Evolutionary conservation across 2,888 invertebrate species (phyloP), one percentile per base, ranked within the genome.

Genomic region (Synanthedon andrenaeformis): DNA sequence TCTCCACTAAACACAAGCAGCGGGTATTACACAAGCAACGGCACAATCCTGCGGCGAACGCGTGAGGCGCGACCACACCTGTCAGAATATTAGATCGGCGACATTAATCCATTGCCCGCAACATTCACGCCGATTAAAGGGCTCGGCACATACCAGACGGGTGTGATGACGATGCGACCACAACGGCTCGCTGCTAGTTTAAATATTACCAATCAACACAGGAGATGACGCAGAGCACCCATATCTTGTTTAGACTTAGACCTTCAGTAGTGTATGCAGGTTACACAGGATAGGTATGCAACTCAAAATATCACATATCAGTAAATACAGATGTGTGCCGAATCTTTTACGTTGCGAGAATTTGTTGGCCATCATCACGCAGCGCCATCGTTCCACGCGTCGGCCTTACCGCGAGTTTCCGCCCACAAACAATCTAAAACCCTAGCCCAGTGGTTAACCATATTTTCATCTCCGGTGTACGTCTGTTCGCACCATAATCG

Each of bases 1-100:
- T 1, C 45, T 12, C 12, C 45, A 45, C 13, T 45, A 3, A n/a
- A n/a, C n/a, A n/a, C n/a, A n/a, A n/a, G n/a, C n/a, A 13, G 5
- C 10, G 35, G 35, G 10, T 35, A 35, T 35, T 35, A 35, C 28
- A 8, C 35, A 3, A 35, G 10, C 35, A 35, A 10, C 35, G 35
- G 3, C 6, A 35, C 35, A 35, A 35, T 35, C 35, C 13, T 45
- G 45, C n/a, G 13, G 45, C 45, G 13, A 35, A 35, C 52, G 50
- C 49, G 55, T 53, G 62, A 58, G 61, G 55, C 60, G 57, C 62
- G 57, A 73, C 78, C 78, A 69, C 79, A 76, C 72, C 76, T 78
- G 81, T 77, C 84, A 79, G 76, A 77, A 79, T 83, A 82, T 80
- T 78, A 81, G 76, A 84, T 85, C 69, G 82, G 59, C 65, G 70